These are phyloP conservation scores for Cotesia typhae DNA, from an alignment of 1,140 invertebrate species.

Conservation along the genomic window DNA sequence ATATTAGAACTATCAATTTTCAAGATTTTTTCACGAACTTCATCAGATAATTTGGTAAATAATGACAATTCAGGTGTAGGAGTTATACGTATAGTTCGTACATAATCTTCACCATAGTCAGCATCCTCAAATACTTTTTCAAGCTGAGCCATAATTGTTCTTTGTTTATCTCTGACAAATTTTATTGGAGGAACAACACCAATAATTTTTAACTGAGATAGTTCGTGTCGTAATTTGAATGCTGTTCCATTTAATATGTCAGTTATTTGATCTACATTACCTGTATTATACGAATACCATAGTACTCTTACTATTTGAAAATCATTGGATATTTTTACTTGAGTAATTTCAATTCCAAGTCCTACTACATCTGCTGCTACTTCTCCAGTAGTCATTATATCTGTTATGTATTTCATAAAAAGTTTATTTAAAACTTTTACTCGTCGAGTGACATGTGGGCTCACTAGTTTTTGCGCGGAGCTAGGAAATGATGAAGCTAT, in stretches of 20 bases:
- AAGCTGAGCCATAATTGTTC: conserved; percentile 65
- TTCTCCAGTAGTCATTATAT: conserved; percentile 76
- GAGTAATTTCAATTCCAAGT: conserved; percentile 73
- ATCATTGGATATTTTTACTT: conserved; percentile 72
- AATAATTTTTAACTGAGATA: conserved; percentile 74
- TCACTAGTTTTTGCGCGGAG: conserved; percentile 23
- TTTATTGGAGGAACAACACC: conserved; percentile 75
- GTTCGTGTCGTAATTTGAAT: conserved; percentile 71
- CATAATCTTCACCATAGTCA: conserved; percentile 72
- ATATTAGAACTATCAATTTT: background rate
- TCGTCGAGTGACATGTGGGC: conserved; percentile 52
- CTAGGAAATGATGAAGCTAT: background rate
- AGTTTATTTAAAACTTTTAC: conserved; percentile 76
- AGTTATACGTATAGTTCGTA: conserved; percentile 48
- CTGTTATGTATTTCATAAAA: conserved; percentile 82
- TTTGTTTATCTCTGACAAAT: conserved; percentile 75
- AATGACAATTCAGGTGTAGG: conserved; percentile 58
- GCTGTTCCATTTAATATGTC: conserved; percentile 66
- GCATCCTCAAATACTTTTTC: conserved; percentile 68
- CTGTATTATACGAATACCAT: conserved; percentile 69
- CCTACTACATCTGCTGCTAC: conserved; percentile 69
- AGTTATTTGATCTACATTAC: conserved; percentile 58
- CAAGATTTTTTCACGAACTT: conserved; percentile 61
- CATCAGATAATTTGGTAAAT: conserved; percentile 60
- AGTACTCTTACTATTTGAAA: conserved; percentile 74